phyloP scores from a whole-genome alignment of 2,113 vertebrate genomes.

The Onychostoma macrolepis region DNA sequence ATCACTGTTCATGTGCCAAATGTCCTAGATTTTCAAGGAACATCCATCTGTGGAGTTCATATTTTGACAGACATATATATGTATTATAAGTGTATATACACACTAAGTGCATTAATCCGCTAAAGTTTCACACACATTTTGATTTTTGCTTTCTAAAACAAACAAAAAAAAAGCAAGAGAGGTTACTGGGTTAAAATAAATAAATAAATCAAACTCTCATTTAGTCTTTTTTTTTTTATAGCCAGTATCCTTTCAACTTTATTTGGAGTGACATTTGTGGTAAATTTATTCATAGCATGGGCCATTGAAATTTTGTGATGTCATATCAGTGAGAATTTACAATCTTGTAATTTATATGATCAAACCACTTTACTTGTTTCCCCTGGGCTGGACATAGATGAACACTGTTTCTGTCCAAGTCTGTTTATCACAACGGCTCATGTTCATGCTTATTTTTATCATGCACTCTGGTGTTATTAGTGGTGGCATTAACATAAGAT shows the following conservation, averaged over 20 bases:
- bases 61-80: background rate
- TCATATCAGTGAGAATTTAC: constrained; percentile 5
- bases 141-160: background rate
- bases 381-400: background rate
- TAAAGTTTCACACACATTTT: background rate
- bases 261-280: constrained; percentile 6
- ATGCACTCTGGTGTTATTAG: background rate
- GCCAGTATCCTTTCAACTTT: background rate
- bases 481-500: background rate
- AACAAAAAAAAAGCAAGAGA: background rate
- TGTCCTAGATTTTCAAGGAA: constrained; percentile 14
- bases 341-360: constrained; percentile 17
- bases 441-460: background rate
- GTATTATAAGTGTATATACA: background rate
- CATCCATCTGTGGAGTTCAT: background rate
- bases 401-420: background rate
- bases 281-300: constrained; percentile 9
- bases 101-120: background rate
- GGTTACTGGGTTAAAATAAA: background rate
- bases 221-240: background rate
- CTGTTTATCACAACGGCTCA: background rate
- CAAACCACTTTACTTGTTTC: constrained; percentile 1
- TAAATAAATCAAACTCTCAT: background rate
- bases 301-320: background rate
- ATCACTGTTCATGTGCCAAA: constrained; percentile 27